Percentiles rank a stretch among this genome's conserved stretches.
Conservation (phyloP, 2,888 invertebrate genomes). For the Craniophora ligustri region DNA sequence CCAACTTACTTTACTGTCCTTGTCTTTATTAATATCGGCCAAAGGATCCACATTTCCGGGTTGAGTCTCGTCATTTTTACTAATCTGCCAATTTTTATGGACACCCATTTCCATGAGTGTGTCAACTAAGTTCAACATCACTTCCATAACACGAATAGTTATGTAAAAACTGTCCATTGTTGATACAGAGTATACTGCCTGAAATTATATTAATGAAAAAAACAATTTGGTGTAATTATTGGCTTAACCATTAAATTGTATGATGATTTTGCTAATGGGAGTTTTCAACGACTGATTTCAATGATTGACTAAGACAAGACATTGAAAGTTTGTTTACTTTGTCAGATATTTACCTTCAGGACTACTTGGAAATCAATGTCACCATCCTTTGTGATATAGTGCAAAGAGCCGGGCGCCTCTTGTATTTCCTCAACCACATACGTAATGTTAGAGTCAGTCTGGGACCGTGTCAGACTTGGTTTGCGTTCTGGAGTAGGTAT, state of each 20-base stretch:
- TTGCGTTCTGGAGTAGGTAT: slow-evolving; percentile 90
- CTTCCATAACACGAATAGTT: slow-evolving; percentile 96
- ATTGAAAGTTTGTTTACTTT: too few species aligned
- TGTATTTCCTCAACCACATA: slow-evolving; percentile 95
- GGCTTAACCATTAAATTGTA: too few species aligned
- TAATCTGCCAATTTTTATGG: slow-evolving; percentile 88
- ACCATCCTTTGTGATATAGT: slow-evolving; percentile 98
- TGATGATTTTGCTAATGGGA: too few species aligned
- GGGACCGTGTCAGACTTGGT: slow-evolving; percentile 93
- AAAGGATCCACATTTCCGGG: slow-evolving; percentile 76
- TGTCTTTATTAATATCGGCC: slow-evolving; percentile 78
- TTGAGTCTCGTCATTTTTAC: slow-evolving; percentile 75
- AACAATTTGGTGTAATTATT: background rate
- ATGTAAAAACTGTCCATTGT: slow-evolving; percentile 95
- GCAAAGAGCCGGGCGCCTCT: slow-evolving; percentile 95
- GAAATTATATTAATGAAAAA: slow-evolving; percentile 34
- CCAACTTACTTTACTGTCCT: slow-evolving; percentile 76
- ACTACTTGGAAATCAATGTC: slow-evolving; percentile 97
- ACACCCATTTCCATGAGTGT: slow-evolving; percentile 97
- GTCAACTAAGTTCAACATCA: slow-evolving; percentile 97
- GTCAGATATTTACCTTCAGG: slow-evolving; percentile 91
- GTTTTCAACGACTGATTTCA: too few species aligned
- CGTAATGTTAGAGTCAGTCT: slow-evolving; percentile 97
- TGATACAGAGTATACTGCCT: slow-evolving; percentile 96
- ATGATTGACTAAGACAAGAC: too few species aligned